These are phyloP conservation scores for Cosmia pyralina DNA, from an alignment of 2,888 invertebrate species.

Conservation along the genomic window DNA sequence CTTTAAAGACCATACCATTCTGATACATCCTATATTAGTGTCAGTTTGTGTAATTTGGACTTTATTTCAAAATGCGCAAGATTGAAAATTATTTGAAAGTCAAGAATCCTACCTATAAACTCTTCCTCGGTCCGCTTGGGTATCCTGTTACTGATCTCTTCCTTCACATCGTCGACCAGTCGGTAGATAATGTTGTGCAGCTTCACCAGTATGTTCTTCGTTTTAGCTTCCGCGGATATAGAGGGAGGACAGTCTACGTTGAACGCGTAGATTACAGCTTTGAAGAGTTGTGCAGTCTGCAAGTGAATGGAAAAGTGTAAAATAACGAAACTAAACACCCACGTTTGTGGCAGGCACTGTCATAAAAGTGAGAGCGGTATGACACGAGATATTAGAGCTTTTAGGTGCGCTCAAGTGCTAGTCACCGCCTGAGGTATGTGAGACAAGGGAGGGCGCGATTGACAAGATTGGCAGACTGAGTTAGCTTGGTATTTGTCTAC, in stretches of 20 bases:
- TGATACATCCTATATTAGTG: too few species aligned
- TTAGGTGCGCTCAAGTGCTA: neutral
- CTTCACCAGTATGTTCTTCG: slow-evolving; percentile 90
- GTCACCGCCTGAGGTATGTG: too few species aligned
- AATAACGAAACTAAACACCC: neutral
- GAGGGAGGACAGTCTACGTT: slow-evolving; percentile 92
- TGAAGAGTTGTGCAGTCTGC: slow-evolving; percentile 84
- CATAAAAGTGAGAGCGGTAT: neutral
- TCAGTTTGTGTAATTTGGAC: neutral
- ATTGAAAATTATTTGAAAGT: neutral
- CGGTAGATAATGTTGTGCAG: slow-evolving; percentile 97
- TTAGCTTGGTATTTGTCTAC: too few species aligned
- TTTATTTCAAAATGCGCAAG: rapidly evolving
- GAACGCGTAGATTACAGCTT: slow-evolving; percentile 96
- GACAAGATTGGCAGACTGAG: too few species aligned
- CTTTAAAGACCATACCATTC: too few species aligned
- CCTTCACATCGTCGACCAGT: slow-evolving; percentile 96
- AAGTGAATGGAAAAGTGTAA: neutral
- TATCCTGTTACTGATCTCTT: slow-evolving; percentile 93
- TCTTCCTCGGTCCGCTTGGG: slow-evolving; percentile 94
- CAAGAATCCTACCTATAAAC: slow-evolving; percentile 90
- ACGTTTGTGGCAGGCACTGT: neutral
- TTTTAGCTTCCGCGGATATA: slow-evolving; percentile 87
- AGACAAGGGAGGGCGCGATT: too few species aligned
- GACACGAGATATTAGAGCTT: neutral